Percentiles rank a stretch among this genome's conserved stretches.
Evolutionary conservation across 2,113 vertebrate species (phyloP).

Genomic region (Conger conger): DNA sequence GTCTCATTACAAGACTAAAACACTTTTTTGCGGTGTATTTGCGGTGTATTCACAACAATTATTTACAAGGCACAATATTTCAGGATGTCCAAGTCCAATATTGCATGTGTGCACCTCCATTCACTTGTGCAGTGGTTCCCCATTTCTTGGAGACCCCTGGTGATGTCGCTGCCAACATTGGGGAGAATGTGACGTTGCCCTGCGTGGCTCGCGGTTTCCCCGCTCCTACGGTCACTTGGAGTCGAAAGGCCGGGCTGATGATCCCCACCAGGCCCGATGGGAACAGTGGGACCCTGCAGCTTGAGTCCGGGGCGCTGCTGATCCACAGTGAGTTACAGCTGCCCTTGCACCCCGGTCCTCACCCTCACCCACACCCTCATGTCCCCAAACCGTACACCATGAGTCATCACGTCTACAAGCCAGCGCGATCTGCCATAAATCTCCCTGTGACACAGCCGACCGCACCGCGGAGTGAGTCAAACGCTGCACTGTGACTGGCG

Average conservation of each 20-base stretch:
- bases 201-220: constrained; percentile 75
- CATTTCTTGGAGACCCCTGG: constrained; percentile 68
- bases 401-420: background rate
- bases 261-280: constrained; percentile 41
- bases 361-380: too few species aligned
- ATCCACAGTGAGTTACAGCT: constrained; percentile 79
- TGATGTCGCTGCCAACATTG: constrained; percentile 61
- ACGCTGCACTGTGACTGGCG: background rate
- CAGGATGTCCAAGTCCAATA: background rate
- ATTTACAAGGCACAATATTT: background rate
- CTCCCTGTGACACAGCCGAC: background rate
- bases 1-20: too few species aligned
- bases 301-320: constrained; percentile 69
- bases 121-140: constrained; percentile 70
- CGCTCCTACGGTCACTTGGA: constrained; percentile 71
- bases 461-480: background rate
- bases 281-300: constrained; percentile 46
- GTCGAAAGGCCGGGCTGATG: constrained; percentile 63
- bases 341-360: background rate
- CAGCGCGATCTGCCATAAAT: background rate
- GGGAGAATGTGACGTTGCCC: constrained; percentile 70
- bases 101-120: background rate
- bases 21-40: too few species aligned
- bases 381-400: background rate
- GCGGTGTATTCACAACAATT: too few species aligned